These are phyloP conservation scores for Pammene fasciana DNA, from an alignment of 2,888 invertebrate genomes.

Conservation along the genomic window DNA sequence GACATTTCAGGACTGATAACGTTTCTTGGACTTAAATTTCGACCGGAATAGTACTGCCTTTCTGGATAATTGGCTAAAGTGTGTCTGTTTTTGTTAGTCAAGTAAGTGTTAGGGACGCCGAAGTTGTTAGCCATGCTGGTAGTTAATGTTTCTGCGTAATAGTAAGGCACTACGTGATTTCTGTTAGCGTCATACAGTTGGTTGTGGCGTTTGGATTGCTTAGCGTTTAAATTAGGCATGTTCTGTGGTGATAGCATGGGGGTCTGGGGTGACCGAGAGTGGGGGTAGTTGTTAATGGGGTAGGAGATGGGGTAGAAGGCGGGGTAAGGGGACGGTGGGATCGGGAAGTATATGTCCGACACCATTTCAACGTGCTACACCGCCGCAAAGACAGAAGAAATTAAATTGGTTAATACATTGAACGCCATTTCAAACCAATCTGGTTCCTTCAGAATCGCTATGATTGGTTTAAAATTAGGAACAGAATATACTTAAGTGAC, in stretches of 20 bases:
- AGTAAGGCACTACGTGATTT: slow-evolving; percentile 79
- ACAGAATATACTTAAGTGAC: slow-evolving; percentile 13
- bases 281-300: slow-evolving; percentile 78
- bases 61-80: slow-evolving; percentile 69
- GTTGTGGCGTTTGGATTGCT: slow-evolving; percentile 69
- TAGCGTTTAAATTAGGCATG: slow-evolving; percentile 59
- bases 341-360: slow-evolving; percentile 88
- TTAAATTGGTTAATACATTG: slow-evolving; percentile 72
- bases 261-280: slow-evolving; percentile 63
- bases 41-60: slow-evolving; percentile 63
- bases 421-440: slow-evolving; percentile 27
- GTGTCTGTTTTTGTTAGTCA: slow-evolving; percentile 65
- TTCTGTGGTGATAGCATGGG: slow-evolving; percentile 69
- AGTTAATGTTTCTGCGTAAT: slow-evolving; percentile 76
- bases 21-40: slow-evolving; percentile 58
- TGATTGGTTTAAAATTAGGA: slow-evolving; percentile 13
- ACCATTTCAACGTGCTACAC: slow-evolving; percentile 89
- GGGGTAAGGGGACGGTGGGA: slow-evolving; percentile 75
- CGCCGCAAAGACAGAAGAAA: slow-evolving; percentile 80
- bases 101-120: slow-evolving; percentile 59
- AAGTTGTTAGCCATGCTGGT: slow-evolving; percentile 75
- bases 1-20: slow-evolving; percentile 62
- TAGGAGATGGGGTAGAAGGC: slow-evolving; percentile 76
- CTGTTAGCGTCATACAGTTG: slow-evolving; percentile 83
- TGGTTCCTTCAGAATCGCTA: background rate